These are phyloP conservation scores for Cyphomyrmex costatus DNA, from an alignment of 1,140 invertebrate genomes.

Conservation along the genomic window DNA sequence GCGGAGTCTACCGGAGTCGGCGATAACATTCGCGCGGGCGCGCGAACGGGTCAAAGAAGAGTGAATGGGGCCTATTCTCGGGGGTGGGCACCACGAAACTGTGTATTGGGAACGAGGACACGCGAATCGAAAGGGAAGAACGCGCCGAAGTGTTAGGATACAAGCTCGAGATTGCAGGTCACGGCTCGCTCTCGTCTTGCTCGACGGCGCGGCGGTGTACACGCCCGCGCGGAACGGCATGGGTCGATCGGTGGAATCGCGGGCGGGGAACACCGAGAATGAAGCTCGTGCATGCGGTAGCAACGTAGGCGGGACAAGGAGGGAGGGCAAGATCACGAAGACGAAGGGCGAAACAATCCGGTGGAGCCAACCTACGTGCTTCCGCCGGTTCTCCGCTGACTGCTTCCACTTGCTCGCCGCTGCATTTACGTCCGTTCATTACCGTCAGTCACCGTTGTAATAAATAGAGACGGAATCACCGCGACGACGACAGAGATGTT, in stretches of 20 bases:
- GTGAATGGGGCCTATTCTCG: slow-evolving; percentile 32
- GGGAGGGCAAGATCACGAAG: not conserved
- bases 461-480: not conserved
- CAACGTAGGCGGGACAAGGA: not conserved
- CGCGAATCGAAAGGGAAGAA: not conserved
- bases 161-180: slow-evolving; percentile 61
- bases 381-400: slow-evolving; percentile 63
- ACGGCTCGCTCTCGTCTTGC: slow-evolving; percentile 46
- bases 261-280: not conserved
- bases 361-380: slow-evolving; percentile 36
- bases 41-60: not conserved
- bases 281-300: not conserved
- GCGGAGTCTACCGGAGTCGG: not conserved
- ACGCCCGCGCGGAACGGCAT: not conserved
- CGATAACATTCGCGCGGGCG: slow-evolving; percentile 46
- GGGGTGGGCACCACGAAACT: slow-evolving; percentile 36
- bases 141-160: not conserved
- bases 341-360: slow-evolving; percentile 55
- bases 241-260: not conserved
- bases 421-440: slow-evolving; percentile 23
- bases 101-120: slow-evolving; percentile 21
- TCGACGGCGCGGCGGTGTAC: not conserved
- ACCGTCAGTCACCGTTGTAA: not conserved
- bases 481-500: not conserved
- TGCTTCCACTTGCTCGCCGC: slow-evolving; percentile 39